Percentiles rank a stretch among this genome's conserved stretches.
These are phyloP conservation scores for Murina feae DNA, from an alignment of 2,113 vertebrate species.

Conservation along the genomic window DNA sequence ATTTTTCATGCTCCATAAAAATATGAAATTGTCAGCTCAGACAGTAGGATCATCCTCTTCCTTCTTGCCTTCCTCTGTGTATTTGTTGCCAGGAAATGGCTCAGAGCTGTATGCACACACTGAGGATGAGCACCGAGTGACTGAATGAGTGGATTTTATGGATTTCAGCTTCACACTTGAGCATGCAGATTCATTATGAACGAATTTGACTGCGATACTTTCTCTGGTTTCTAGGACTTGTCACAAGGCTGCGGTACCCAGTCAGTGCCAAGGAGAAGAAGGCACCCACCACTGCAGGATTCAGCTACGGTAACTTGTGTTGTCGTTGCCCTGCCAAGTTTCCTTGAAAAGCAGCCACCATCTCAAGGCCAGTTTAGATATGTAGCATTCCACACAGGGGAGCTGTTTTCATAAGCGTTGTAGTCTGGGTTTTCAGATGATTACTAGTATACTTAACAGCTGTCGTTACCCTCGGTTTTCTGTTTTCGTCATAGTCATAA, in stretches of 20 bases:
- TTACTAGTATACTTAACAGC: background rate
- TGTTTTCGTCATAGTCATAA: background rate
- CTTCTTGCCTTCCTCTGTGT: background rate
- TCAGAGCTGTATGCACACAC: background rate
- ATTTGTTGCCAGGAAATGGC: background rate
- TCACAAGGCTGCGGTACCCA: conserved; percentile 91
- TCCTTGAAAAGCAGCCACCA: background rate
- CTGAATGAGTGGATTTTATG: background rate
- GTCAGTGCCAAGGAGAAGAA: conserved; percentile 84
- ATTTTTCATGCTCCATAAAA: too few relatives aligned
- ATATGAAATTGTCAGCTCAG: background rate
- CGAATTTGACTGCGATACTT: conserved; percentile 9
- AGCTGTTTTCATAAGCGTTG: background rate
- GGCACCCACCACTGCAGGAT: conserved; percentile 91
- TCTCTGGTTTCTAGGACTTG: conserved; percentile 84
- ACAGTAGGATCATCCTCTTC: background rate
- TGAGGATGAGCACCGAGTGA: background rate
- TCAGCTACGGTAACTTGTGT: conserved; percentile 91
- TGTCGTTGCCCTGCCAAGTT: background rate
- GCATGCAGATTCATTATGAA: background rate
- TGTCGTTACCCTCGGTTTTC: background rate
- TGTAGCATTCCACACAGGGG: background rate
- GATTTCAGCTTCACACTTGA: background rate
- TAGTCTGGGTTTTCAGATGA: background rate
- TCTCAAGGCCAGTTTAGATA: background rate